phyloP scores from a whole-genome alignment of 1,140 invertebrate species.

The Cydia amplana region DNA sequence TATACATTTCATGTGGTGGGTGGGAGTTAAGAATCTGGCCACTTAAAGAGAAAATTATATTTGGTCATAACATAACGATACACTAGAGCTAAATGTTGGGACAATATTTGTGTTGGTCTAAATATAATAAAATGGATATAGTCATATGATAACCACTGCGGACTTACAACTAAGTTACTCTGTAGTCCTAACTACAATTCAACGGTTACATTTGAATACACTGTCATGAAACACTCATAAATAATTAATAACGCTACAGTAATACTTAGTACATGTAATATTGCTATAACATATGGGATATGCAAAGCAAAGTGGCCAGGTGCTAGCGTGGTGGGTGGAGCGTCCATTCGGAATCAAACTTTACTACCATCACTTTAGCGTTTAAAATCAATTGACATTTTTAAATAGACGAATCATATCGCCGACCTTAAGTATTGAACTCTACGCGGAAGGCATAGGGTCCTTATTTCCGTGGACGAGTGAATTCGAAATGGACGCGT shows the following conservation, averaged over 20 bases:
- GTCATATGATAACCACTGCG: neutral
- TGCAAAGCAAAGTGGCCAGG: conserved; percentile 70
- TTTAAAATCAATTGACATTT: neutral
- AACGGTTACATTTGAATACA: conserved; percentile 32
- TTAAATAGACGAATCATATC: neutral
- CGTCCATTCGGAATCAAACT: neutral
- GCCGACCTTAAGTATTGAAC: neutral
- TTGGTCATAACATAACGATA: conserved; percentile 62
- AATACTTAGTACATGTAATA: conserved; percentile 22
- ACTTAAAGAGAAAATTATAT: conserved; percentile 63
- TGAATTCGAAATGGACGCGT: conserved; percentile 16
- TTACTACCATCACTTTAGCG: conserved; percentile 5
- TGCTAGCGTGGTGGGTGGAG: conserved; percentile 66
- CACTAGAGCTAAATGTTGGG: conserved; percentile 23
- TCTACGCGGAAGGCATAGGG: neutral
- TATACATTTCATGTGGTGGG: conserved; percentile 75
- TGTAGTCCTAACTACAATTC: conserved; percentile 11
- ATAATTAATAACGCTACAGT: conserved; percentile 29
- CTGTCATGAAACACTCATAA: conserved; percentile 36
- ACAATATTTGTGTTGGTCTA: conserved; percentile 7
- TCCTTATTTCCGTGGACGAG: neutral
- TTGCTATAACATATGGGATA: conserved; percentile 17
- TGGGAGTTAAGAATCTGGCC: conserved; percentile 72
- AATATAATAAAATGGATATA: neutral
- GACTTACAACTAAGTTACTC: neutral